A percentile compares a stretch with the other conserved stretches of the same genome.
Evolutionary conservation across 2,113 vertebrate species (phyloP).

Genomic region (Condylura cristata): DNA sequence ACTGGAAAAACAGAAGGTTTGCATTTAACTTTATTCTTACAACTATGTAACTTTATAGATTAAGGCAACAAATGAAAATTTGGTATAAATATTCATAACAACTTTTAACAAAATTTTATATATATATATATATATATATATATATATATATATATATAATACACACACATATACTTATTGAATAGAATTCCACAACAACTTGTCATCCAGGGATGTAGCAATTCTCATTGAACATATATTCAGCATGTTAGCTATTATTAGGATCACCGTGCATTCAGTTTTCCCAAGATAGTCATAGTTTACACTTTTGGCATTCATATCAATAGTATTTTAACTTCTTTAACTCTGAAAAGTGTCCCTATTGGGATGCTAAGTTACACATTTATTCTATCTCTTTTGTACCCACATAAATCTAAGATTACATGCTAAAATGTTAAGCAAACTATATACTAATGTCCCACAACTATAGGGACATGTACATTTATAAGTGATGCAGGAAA

Average conservation of each 20-base stretch:
- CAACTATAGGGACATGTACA: background rate
- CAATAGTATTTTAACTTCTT: background rate
- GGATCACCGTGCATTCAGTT: background rate
- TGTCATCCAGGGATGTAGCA: background rate
- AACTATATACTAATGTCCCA: background rate
- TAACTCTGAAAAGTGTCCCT: background rate
- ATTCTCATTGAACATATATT: background rate
- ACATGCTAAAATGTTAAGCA: background rate
- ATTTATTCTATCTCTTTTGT: background rate
- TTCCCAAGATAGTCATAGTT: background rate
- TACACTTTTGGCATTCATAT: background rate
- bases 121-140: background rate
- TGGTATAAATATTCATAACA: background rate
- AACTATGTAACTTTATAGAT: conserved; percentile 8
- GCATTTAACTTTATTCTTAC: background rate
- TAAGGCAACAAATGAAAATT: background rate
- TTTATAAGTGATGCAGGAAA: background rate
- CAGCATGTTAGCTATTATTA: background rate
- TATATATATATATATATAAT: background rate
- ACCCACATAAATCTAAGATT: background rate
- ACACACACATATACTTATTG: background rate
- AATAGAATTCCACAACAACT: background rate
- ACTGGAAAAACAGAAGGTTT: background rate
- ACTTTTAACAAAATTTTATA: background rate
- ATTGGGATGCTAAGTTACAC: background rate